Percentiles rank a stretch among this genome's conserved stretches.
These are phyloP conservation scores for Chrysolina haemoptera DNA, from an alignment of 2,888 invertebrate genomes.

Conservation along the genomic window DNA sequence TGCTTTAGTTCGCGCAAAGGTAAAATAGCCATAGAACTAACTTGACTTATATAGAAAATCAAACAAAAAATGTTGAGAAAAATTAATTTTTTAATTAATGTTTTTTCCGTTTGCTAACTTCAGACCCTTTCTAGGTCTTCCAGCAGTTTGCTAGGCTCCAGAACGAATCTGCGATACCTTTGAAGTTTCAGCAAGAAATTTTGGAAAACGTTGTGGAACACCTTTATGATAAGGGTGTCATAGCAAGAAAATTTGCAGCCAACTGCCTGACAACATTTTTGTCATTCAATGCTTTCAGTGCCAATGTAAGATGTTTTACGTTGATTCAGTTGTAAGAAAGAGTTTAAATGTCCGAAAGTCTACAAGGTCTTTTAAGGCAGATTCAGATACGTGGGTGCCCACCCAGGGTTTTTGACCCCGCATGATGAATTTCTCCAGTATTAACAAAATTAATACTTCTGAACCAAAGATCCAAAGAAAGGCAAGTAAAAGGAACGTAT, in stretches of 20 bases:
- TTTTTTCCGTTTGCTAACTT: background rate
- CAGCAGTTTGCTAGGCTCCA: slow-evolving; percentile 88
- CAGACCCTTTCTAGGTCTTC: slow-evolving; percentile 65
- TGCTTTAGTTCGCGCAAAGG: slow-evolving; percentile 89
- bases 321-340: background rate
- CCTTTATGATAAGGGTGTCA: slow-evolving; percentile 86
- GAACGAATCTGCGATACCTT: slow-evolving; percentile 84
- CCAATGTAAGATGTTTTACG: slow-evolving; percentile 72
- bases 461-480: no score
- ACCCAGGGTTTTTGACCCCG: no score
- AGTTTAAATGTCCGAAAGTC: background rate
- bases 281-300: slow-evolving; percentile 89
- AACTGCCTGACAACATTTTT: slow-evolving; percentile 84
- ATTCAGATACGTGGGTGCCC: no score
- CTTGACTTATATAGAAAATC: no score
- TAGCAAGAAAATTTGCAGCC: slow-evolving; percentile 89
- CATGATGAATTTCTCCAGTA: no score
- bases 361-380: no score
- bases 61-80: no score
- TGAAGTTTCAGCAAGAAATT: slow-evolving; percentile 79
- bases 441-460: no score
- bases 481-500: no score
- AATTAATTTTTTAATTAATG: no score
- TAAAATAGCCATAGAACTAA: slow-evolving; percentile 56
- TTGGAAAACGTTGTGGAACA: slow-evolving; percentile 80